Percentiles rank a stretch among this genome's conserved stretches.
Conservation (phyloP, 2,888 invertebrate species). For the Linnaemya vulpina region DNA sequence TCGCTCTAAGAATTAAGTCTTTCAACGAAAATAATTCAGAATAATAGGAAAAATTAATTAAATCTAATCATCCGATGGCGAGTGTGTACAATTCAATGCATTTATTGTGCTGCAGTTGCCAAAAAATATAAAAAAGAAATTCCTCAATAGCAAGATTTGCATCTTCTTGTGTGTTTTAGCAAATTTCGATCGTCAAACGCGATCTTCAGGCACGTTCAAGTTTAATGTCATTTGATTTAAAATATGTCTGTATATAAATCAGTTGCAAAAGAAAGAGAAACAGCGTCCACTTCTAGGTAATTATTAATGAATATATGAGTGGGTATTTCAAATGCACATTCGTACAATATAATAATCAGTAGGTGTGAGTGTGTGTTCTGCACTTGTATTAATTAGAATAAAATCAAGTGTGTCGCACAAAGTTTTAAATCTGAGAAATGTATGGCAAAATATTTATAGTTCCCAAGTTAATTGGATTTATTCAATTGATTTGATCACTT, state of each 20-base stretch:
- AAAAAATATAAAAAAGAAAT: conserved; percentile 39
- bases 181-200: conserved; percentile 26
- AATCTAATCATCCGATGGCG: too few species aligned
- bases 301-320: conserved; percentile 8
- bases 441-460: not conserved
- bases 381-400: not conserved
- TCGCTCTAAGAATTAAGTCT: too few species aligned
- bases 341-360: not conserved
- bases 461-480: not conserved
- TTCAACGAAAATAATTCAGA: too few species aligned
- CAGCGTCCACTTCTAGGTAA: not conserved
- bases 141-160: conserved; percentile 52
- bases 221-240: conserved; percentile 56
- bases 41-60: too few species aligned
- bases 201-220: conserved; percentile 55
- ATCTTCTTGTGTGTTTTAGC: conserved; percentile 18
- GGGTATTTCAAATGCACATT: not conserved
- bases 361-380: not conserved
- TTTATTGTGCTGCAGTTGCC: conserved; percentile 49
- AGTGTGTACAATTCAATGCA: conserved; percentile 40
- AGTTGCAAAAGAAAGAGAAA: not conserved
- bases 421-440: not conserved
- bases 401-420: not conserved
- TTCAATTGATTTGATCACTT: not conserved
- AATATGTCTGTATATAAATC: not conserved